Base-by-base conservation (phyloP, 2,797 vertebrate species). In the Echeneis naucrates region DNA sequence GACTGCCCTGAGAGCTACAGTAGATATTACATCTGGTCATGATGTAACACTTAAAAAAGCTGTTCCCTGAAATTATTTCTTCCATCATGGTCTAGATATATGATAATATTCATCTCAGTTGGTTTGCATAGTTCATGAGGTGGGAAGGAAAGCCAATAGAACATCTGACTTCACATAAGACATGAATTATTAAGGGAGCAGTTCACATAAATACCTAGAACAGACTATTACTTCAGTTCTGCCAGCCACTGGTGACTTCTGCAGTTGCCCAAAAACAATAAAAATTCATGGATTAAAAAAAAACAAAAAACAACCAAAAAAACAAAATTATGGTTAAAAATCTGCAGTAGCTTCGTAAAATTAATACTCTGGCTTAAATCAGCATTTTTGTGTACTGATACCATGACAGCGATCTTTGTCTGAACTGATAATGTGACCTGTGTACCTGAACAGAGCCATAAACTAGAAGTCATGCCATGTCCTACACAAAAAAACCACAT, bases 1-100 rank as follows among this genome's bases (percentile, higher is more conserved):
- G 27, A 55, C 32, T 53, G 71, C 69, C 67, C 70, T 78, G 27
- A 66, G 66, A 64, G 23, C 42, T 58, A 70, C 26, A 61, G 45
- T 58, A 70, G 26, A 61, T 23, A 26, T 16, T 16, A 30, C 24
- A 50, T 51, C 45, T 72, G 24, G 8, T 67, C 42, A 38, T 23
- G 30, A 65, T 53, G 53, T 53, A 13, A 21, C 52, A 8, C n/a
- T 30, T 44, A 33, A 77, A 66, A n/a, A 7, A 17, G 37, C 13
- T 38, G 4, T 68, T 77, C n/a, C 50, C 12, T 12, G 3, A 74
- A 66, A 51, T 60, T 47, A 47, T 45, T 60, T 60, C 14, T 66
- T 58, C 13, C 16, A 13, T 13, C 61, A 19, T 45, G 27, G 2
- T 72, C 19, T 47, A 38, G 52, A 47, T 62, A 38, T 52, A 59